phyloP scores from a whole-genome alignment of 2,888 invertebrate genomes.

The Cynaeus angustus region DNA sequence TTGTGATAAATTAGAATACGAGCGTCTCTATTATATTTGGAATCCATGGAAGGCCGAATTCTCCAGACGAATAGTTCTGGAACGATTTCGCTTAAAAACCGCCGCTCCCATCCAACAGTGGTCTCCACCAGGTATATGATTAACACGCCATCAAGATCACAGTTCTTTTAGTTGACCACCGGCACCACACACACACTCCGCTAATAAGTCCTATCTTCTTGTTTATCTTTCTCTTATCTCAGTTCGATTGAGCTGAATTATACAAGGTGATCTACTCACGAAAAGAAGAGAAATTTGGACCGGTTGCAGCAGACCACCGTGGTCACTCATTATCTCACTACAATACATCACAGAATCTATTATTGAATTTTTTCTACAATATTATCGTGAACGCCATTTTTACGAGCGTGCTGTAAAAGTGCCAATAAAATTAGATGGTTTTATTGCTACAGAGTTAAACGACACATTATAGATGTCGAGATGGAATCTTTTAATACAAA shows the following conservation, averaged over 20 bases:
- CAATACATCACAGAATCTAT: conserved; percentile 8
- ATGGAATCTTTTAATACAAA: conserved; percentile 18
- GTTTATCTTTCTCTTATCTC: conserved; percentile 1
- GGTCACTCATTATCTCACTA: conserved; percentile 12
- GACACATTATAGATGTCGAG: conserved; percentile 9
- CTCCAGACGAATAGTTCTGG: no score
- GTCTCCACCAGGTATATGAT: conserved; percentile 28
- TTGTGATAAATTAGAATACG: no score
- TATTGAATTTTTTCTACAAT: conserved; percentile 4
- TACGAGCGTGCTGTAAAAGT: conserved; percentile 33
- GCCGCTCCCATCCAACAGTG: conserved; percentile 2
- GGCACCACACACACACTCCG: conserved; percentile 21
- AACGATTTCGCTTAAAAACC: no score
- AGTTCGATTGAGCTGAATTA: conserved; percentile 7
- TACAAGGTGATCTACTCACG: conserved; percentile 32
- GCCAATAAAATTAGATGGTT: conserved; percentile 37
- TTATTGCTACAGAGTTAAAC: conserved; percentile 31
- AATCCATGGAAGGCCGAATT: no score
- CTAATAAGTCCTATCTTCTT: conserved; percentile 46
- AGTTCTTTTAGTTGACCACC: conserved; percentile 47
- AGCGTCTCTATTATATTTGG: no score
- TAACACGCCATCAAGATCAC: conserved; percentile 44
- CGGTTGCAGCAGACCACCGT: conserved; percentile 18
- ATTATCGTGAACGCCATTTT: conserved; percentile 26
- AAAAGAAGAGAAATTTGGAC: conserved; percentile 31